Evolutionary conservation across 1,140 invertebrate species (phyloP).

Genomic region (Listronotus bonariensis): DNA sequence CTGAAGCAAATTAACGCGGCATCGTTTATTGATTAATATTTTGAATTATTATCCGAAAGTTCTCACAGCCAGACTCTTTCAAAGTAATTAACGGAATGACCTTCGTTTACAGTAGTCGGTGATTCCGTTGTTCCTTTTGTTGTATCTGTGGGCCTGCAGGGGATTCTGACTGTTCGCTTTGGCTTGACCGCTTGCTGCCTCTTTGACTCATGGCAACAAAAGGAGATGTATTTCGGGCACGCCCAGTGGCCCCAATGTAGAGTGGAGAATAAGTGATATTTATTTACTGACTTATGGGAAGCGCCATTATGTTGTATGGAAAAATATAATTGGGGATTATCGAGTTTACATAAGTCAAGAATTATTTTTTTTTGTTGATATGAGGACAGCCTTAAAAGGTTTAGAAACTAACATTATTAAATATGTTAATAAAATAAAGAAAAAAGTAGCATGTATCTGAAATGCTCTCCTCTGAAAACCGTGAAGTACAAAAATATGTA

Average conservation of each 20-base stretch:
- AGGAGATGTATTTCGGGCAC: constrained; percentile 14
- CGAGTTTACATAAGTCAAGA: no score
- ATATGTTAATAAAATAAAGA: no score
- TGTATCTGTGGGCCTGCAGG: constrained; percentile 6
- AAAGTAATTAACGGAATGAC: constrained; percentile 36
- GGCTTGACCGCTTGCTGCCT: constrained; percentile 19
- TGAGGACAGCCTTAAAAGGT: no score
- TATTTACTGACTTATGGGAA: constrained; percentile 14
- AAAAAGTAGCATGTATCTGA: no score
- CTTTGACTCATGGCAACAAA: constrained; percentile 15
- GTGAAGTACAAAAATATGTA: no score
- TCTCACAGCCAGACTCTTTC: constrained; percentile 37
- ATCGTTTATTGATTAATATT: constrained; percentile 38
- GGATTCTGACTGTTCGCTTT: neutral
- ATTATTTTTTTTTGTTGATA: no score
- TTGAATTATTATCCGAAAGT: constrained; percentile 35
- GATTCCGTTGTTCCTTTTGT: constrained; percentile 31
- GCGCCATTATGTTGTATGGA: no score
- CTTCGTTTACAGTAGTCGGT: constrained; percentile 37
- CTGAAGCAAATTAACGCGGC: constrained; percentile 19
- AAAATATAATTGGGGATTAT: no score
- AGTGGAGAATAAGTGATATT: constrained; percentile 19
- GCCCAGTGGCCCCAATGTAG: constrained; percentile 26
- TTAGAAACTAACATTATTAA: no score
- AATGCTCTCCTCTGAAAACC: no score